Percentiles rank a stretch among this genome's conserved stretches.
Conservation (phyloP, 2,113 vertebrate species). For the Paracanthobrama guichenoti region DNA sequence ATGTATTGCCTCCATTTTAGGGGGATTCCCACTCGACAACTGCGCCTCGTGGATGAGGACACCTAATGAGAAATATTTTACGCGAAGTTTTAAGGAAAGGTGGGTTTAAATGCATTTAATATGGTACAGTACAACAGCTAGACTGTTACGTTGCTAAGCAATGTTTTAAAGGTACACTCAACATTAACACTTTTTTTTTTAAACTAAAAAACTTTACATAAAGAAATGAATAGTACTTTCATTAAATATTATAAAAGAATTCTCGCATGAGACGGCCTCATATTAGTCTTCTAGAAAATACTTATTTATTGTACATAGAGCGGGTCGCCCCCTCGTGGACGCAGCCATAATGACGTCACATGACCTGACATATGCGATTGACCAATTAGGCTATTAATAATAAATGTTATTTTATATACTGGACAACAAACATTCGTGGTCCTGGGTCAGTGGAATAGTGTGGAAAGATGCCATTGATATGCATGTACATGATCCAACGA, state of each 20-base stretch:
- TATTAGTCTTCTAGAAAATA: neutral
- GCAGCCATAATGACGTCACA: neutral
- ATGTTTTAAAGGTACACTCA: neutral
- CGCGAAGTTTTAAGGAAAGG: neutral
- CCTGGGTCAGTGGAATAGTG: neutral
- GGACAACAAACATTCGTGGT: neutral
- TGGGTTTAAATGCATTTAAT: neutral
- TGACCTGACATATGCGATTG: neutral
- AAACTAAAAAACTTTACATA: neutral
- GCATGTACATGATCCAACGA: too few relatives aligned
- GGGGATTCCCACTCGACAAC: slow-evolving; percentile 57
- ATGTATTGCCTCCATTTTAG: slow-evolving; percentile 63
- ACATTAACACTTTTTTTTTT: neutral
- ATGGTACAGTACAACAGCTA: neutral
- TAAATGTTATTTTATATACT: neutral
- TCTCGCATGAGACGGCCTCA: neutral
- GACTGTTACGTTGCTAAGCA: neutral
- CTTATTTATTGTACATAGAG: neutral
- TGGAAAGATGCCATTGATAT: too few relatives aligned
- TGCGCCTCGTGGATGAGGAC: slow-evolving; percentile 32
- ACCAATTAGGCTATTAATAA: neutral
- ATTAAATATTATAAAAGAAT: neutral
- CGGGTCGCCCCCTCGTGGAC: slow-evolving; percentile 9
- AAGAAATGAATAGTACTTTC: neutral
- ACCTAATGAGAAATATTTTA: neutral